phyloP scores from a whole-genome alignment of 2,797 vertebrate species.

The Oreochromis grahami region DNA sequence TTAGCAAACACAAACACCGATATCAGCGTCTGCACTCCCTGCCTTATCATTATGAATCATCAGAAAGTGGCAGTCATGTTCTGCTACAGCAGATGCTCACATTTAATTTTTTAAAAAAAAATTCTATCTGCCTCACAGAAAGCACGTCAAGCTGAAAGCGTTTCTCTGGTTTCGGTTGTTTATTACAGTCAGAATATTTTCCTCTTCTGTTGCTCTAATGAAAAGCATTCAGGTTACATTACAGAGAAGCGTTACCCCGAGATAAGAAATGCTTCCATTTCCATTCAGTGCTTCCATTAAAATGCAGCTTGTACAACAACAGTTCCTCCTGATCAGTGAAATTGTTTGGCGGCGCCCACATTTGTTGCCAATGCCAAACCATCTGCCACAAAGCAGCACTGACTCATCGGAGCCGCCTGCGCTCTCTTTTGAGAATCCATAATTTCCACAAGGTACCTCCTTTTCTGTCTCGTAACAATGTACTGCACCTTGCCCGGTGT shows the following conservation, averaged over 20 bases:
- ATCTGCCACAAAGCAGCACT: conserved; percentile 60
- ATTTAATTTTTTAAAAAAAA: not conserved
- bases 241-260: not conserved
- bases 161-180: not conserved
- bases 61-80: not conserved
- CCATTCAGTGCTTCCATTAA: not conserved
- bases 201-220: not conserved
- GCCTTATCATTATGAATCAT: not conserved
- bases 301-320: not conserved
- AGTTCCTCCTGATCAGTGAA: conserved; percentile 13
- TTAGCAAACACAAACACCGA: not conserved
- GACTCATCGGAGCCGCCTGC: conserved; percentile 59
- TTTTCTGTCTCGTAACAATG: conserved; percentile 32
- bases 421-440: conserved; percentile 37
- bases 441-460: conserved; percentile 43
- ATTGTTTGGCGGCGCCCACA: conserved; percentile 41
- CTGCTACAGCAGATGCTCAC: not conserved
- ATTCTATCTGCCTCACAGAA: not conserved
- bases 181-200: not conserved
- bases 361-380: conserved; percentile 52
- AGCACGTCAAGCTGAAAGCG: not conserved
- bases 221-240: not conserved
- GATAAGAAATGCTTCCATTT: not conserved
- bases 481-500: not conserved
- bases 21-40: not conserved